Percentiles rank a stretch among this genome's conserved stretches.
Evolutionary conservation across 2,888 invertebrate genomes (phyloP).

Genomic region (Salpingus planirostris): DNA sequence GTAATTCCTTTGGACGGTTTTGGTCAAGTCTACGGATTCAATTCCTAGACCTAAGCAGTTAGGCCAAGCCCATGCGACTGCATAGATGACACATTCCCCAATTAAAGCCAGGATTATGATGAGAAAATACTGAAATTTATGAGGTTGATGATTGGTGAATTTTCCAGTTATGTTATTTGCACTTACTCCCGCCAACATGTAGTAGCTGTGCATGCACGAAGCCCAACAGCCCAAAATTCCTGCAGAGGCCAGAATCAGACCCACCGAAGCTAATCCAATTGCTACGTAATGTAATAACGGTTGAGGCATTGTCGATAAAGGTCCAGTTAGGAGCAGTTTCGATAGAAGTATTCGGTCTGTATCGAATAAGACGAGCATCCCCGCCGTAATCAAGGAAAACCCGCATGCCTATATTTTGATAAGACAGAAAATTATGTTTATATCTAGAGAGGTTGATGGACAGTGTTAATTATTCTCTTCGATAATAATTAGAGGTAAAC

Average conservation of each 20-base stretch:
- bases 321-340: constrained; percentile 53
- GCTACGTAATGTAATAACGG: constrained; percentile 71
- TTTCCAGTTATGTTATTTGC: constrained; percentile 11
- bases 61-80: constrained; percentile 66
- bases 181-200: constrained; percentile 58
- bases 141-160: constrained; percentile 1
- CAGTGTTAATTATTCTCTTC: no score
- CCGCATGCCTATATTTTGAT: constrained; percentile 57
- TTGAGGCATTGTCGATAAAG: constrained; percentile 52
- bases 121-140: constrained; percentile 56
- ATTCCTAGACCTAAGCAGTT: constrained; percentile 65
- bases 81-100: constrained; percentile 62
- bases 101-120: constrained; percentile 57
- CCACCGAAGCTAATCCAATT: constrained; percentile 58
- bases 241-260: constrained; percentile 57
- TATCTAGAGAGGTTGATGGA: not conserved
- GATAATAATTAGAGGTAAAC: no score
- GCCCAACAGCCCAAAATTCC: constrained; percentile 77
- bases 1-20: constrained; percentile 65
- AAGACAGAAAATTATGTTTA: not conserved
- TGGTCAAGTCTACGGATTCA: constrained; percentile 58
- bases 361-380: constrained; percentile 64
- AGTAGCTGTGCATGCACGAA: constrained; percentile 65
- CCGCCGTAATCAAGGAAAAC: constrained; percentile 59
- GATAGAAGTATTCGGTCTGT: constrained; percentile 63